phyloP scores from a whole-genome alignment of 2,797 vertebrate genomes.

The Sebastolobus alascanus region DNA sequence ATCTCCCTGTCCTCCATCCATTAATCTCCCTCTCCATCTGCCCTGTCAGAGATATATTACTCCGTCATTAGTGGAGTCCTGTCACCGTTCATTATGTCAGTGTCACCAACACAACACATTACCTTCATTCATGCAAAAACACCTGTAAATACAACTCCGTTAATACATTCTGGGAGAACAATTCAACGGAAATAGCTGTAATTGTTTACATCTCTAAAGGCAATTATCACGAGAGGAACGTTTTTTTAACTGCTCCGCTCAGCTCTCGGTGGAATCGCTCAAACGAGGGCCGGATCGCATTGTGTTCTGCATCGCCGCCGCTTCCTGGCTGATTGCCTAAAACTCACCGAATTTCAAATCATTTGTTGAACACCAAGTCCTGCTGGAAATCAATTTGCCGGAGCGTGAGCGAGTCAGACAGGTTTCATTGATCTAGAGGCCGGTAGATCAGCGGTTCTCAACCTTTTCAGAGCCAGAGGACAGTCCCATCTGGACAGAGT shows the following conservation, averaged over 20 bases:
- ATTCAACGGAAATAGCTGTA: not conserved
- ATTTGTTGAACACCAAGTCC: constrained; percentile 2
- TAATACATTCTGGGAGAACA: not conserved
- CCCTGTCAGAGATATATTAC: constrained; percentile 21
- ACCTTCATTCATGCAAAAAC: not conserved
- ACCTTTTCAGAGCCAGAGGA: constrained; percentile 37
- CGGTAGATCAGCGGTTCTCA: constrained; percentile 26
- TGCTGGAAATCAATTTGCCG: constrained; percentile 31
- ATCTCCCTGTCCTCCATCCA: not conserved
- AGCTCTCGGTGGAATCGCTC: not conserved
- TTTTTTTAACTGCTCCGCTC: not conserved
- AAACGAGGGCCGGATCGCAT: not conserved
- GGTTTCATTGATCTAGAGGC: constrained; percentile 27
- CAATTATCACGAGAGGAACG: not conserved
- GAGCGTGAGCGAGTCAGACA: constrained; percentile 20
- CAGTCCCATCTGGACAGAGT: not conserved
- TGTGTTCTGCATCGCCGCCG: not conserved
- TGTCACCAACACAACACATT: not conserved
- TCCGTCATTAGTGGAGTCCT: constrained; percentile 25
- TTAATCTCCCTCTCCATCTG: constrained; percentile 17
- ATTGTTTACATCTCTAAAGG: constrained; percentile 12
- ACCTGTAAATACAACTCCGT: not conserved
- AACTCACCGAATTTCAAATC: constrained; percentile 10
- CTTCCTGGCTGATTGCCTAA: not conserved
- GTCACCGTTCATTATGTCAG: constrained; percentile 31